A percentile compares a stretch with the other conserved stretches of the same genome.
Conservation (phyloP, 2,888 invertebrate genomes). For the Campaea margaritaria region DNA sequence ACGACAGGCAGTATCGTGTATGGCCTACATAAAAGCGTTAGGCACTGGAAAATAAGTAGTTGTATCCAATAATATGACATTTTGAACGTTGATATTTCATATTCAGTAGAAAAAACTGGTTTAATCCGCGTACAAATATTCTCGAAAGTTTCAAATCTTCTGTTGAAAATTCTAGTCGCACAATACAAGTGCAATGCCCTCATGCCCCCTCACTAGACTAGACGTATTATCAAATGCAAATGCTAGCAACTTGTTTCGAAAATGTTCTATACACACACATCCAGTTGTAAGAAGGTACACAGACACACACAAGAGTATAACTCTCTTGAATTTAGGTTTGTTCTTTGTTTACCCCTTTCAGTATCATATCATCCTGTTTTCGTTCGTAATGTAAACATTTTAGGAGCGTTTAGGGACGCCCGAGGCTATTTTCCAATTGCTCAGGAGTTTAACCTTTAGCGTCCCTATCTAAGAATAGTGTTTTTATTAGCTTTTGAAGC, state of each 20-base stretch:
- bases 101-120: no score
- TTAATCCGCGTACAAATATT: no score
- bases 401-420: not conserved
- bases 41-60: no score
- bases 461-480: not conserved
- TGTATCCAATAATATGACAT: no score
- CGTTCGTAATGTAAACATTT: not conserved
- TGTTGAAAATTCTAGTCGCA: not conserved
- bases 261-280: not conserved
- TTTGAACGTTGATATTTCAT: no score
- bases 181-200: not conserved
- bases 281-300: not conserved
- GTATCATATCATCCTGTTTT: not conserved
- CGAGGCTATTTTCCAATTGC: not conserved
- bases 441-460: not conserved
- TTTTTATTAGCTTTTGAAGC: not conserved
- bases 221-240: not conserved
- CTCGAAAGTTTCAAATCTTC: no score
- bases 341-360: not conserved
- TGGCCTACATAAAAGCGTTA: no score
- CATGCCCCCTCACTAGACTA: not conserved
- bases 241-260: not conserved
- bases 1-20: no score
- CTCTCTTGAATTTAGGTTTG: not conserved
- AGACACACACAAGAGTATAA: not conserved